Percentiles rank a stretch among this genome's conserved stretches.
Evolutionary conservation across 1,140 invertebrate genomes (phyloP).

Genomic region (Caerostris darwini): DNA sequence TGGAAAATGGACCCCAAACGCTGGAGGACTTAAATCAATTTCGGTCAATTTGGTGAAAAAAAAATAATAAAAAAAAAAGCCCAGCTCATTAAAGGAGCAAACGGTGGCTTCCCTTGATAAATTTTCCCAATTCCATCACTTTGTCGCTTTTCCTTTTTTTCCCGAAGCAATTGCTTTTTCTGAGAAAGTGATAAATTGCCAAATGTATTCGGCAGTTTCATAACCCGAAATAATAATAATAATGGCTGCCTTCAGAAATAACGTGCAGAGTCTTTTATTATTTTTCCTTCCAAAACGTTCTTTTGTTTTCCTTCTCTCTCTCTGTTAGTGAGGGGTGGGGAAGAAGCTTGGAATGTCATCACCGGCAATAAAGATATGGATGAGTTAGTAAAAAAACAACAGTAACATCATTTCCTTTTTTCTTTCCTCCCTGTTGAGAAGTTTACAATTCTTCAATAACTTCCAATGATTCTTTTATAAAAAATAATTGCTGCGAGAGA

Average conservation of each 20-base stretch:
- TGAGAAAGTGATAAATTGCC: neutral
- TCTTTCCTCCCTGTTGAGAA: neutral
- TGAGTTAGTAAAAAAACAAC: constrained; percentile 1
- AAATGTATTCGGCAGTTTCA: neutral
- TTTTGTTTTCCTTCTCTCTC: neutral
- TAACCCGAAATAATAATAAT: constrained; percentile 1
- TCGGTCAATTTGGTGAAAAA: neutral
- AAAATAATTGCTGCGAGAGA: constrained; percentile 5
- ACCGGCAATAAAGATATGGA: neutral
- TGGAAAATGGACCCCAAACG: neutral
- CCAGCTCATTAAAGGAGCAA: neutral
- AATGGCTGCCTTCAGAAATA: neutral
- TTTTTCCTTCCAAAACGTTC: neutral
- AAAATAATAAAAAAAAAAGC: neutral
- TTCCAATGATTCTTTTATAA: constrained; percentile 21
- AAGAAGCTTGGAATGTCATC: neutral
- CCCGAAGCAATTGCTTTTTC: neutral
- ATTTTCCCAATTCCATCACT: neutral
- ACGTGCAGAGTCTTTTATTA: neutral
- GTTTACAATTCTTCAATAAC: neutral
- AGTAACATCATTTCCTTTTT: neutral
- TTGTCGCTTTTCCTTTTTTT: neutral
- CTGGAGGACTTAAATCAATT: neutral
- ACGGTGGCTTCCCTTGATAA: neutral
- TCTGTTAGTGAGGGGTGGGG: neutral